Evolutionary conservation across 92 coral and sea anemone genomes (phyloP).

Genomic region (Epizoanthus ramosus): DNA sequence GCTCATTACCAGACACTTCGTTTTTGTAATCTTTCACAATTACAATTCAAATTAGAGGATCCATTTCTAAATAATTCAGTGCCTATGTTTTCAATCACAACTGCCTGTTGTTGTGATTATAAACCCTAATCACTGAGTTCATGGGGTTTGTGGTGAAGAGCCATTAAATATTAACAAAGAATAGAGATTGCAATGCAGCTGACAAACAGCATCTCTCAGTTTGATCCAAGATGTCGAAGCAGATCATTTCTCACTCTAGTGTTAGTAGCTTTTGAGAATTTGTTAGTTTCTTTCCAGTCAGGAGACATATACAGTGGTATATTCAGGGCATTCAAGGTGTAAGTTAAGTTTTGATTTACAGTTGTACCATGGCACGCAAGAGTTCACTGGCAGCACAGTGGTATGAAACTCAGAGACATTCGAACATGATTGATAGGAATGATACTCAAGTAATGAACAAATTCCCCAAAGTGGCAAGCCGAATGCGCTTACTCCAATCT

Average conservation of each 20-base stretch:
- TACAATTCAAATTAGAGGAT: no score
- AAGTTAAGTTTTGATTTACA: background rate
- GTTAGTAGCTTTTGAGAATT: no score
- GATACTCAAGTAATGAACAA: background rate
- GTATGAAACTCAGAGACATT: background rate
- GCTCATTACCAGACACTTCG: no score
- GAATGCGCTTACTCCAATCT: conserved; percentile 2
- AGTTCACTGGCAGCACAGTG: background rate
- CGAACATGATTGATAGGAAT: background rate
- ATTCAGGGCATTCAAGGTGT: no score
- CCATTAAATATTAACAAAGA: background rate
- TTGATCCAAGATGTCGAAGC: background rate
- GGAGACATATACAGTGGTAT: background rate
- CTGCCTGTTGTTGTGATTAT: background rate
- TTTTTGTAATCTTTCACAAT: no score
- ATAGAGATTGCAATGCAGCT: background rate
- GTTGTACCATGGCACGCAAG: conserved; percentile 18
- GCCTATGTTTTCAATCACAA: background rate
- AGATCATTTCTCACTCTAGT: background rate
- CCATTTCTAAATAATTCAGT: no score
- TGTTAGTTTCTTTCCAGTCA: background rate
- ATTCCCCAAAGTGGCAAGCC: conserved; percentile 8
- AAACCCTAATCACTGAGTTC: background rate
- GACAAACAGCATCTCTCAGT: conserved; percentile 8
- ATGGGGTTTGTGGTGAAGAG: background rate